Evolutionary conservation across 1,140 invertebrate genomes (phyloP).

Genomic region (Neodiprion virginianus): DNA sequence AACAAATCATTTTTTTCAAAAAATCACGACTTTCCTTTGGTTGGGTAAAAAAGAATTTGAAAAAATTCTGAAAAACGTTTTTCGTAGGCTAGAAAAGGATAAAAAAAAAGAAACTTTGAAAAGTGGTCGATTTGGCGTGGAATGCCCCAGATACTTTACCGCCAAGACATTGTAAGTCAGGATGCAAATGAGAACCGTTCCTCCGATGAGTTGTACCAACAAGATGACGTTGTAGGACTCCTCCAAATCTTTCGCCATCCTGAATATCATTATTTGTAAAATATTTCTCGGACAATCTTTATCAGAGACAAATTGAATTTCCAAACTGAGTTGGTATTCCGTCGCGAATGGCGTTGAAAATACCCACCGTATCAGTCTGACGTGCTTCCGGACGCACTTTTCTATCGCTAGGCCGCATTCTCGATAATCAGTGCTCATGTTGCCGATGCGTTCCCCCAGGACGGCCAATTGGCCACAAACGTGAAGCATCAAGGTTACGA

Average conservation of each 20-base stretch:
- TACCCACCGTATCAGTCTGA: constrained; percentile 44
- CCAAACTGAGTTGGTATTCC: neutral
- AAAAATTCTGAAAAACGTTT: too few relatives aligned
- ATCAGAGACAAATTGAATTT: neutral
- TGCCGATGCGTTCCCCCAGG: constrained; percentile 40
- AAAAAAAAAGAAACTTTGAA: too few relatives aligned
- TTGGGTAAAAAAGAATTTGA: too few relatives aligned
- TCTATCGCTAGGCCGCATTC: constrained; percentile 33
- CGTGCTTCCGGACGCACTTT: constrained; percentile 35
- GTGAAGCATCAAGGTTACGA: constrained; percentile 48
- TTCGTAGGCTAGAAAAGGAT: too few relatives aligned
- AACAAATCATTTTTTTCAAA: too few relatives aligned
- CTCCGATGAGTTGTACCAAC: constrained; percentile 42
- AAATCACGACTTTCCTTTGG: too few relatives aligned
- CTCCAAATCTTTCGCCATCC: constrained; percentile 43
- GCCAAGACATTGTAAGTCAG: constrained; percentile 49
- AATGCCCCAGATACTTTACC: constrained; percentile 26
- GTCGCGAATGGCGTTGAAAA: neutral
- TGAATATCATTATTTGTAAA: constrained; percentile 33
- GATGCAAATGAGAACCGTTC: constrained; percentile 44
- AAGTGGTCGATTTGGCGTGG: too few relatives aligned
- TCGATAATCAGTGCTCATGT: constrained; percentile 28
- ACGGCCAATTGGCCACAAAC: constrained; percentile 48
- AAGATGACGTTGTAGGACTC: constrained; percentile 44
- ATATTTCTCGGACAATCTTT: neutral